Base-by-base conservation (phyloP, 1,140 invertebrate species). In the Lerema accius region DNA sequence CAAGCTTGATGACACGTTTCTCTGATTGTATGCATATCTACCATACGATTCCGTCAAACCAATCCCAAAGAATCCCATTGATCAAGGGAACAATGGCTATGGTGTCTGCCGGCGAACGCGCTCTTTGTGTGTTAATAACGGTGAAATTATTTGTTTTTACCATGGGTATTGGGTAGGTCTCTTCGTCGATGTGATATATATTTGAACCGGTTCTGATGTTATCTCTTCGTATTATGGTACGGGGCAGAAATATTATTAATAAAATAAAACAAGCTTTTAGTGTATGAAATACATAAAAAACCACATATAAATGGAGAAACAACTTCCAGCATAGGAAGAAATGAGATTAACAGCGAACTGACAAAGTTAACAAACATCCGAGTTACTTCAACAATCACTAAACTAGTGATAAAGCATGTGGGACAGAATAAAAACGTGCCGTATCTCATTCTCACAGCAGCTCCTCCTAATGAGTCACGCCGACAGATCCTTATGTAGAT, bases 101-200 rank as follows among this genome's bases (percentile, higher is more conserved):
- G 39, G 51, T 56, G 40, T 56, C 39, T 32, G 39, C 14, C 40
- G 53, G 42, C 28, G 51, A 37, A 45, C 7, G 40, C 53, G 14
- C 17, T n/a, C 53, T 56, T 56, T 56, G 53, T 56, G 53, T 56
- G 53, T 23, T 56, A 56, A 56, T 56, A 23, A 3, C 39, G 53
- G 40, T 43, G 53, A 56, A 56, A 56, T 56, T 56, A 39, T 56
- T 43, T 56, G 53, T 43, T 56, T 56, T 42, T 45, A 56, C 40
- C 53, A 32, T 40, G n/a, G n/a, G n/a, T n/a, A n/a, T n/a, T 17
- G 14, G n/a, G 50, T 53, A 3, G 50, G 35, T 23, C 19, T 23
- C 19, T 2, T 5, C 16, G 15, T 53, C 50, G 11, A 40, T 39
- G 50, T 7, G 16, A 40, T 16, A n/a, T 19, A 5, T 53, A 53